phyloP scores from a whole-genome alignment of 2,113 vertebrate species.

The Chinchilla lanigera region DNA sequence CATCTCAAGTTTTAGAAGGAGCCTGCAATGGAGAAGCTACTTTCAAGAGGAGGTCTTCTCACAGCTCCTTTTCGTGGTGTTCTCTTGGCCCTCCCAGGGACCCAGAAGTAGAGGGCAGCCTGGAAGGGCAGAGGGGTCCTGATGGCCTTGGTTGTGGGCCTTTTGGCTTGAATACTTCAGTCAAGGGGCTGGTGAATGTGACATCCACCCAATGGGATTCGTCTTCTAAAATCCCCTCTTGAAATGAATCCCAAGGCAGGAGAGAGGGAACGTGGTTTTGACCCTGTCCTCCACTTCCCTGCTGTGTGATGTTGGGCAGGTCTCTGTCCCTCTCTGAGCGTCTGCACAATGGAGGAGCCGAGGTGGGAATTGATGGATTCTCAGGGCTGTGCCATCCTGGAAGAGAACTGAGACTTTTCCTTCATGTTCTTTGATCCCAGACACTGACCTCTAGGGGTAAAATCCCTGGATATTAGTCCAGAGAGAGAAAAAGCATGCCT shows the following conservation, averaged over 20 bases:
- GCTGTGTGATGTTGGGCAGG: not conserved
- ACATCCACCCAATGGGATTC: not conserved
- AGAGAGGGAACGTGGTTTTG: not conserved
- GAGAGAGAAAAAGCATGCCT: not conserved
- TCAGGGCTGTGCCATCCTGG: not conserved
- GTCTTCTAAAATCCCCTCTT: not conserved
- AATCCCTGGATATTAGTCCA: not conserved
- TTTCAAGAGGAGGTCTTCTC: not conserved
- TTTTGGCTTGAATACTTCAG: not conserved
- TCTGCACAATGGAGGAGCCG: not conserved
- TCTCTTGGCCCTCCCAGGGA: not conserved
- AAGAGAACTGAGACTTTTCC: not conserved
- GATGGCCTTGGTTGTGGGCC: not conserved
- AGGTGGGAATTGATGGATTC: not conserved
- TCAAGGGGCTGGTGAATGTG: not conserved
- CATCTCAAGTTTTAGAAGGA: not conserved
- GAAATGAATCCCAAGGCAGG: not conserved
- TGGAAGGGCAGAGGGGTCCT: not conserved
- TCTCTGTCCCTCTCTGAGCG: slow-evolving; percentile 24
- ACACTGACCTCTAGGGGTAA: slow-evolving; percentile 17
- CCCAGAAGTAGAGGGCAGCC: not conserved
- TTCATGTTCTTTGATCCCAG: not conserved
- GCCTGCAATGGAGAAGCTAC: not conserved
- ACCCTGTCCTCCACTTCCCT: not conserved
- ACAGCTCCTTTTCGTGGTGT: not conserved